Evolutionary conservation across 2,113 vertebrate species (phyloP).

Genomic region (Pollachius pollachius): DNA sequence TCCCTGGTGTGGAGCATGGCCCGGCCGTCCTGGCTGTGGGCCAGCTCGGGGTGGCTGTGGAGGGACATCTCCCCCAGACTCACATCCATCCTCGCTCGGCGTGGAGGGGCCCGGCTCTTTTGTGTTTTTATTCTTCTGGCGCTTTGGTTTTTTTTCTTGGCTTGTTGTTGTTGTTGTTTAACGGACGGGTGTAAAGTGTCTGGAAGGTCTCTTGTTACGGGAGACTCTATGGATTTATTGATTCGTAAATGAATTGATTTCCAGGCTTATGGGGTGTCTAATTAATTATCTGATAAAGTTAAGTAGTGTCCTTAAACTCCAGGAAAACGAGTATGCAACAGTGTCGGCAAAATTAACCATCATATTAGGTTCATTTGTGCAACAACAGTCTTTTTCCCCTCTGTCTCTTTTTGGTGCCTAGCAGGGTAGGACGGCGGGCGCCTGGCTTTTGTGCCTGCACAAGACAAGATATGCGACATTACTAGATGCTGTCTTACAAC

Average conservation of each 20-base stretch:
- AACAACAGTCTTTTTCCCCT: slow-evolving; percentile 29
- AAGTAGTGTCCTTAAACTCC: slow-evolving; percentile 67
- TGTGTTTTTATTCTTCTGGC: slow-evolving; percentile 42
- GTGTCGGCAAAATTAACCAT: slow-evolving; percentile 22
- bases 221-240: slow-evolving; percentile 71
- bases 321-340: slow-evolving; percentile 37
- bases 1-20: slow-evolving; percentile 76
- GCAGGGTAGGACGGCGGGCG: slow-evolving; percentile 38
- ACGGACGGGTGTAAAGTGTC: slow-evolving; percentile 46
- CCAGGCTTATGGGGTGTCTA: slow-evolving; percentile 64
- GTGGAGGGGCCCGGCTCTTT: slow-evolving; percentile 20
- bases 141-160: slow-evolving; percentile 18
- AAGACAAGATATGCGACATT: slow-evolving; percentile 52
- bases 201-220: slow-evolving; percentile 63
- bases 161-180: slow-evolving; percentile 51
- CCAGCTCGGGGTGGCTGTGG: slow-evolving; percentile 76
- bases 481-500: slow-evolving; percentile 34
- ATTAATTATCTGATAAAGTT: slow-evolving; percentile 74
- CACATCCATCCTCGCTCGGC: slow-evolving; percentile 69
- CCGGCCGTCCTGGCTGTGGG: slow-evolving; percentile 74
- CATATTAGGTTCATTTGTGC: slow-evolving; percentile 47
- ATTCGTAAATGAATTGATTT: slow-evolving; percentile 71
- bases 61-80: slow-evolving; percentile 77
- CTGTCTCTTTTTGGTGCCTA: slow-evolving; percentile 39
- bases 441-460: slow-evolving; percentile 59